Percentiles rank a stretch among this genome's conserved stretches.
phyloP scores from a whole-genome alignment of 1,140 invertebrate species.

The Macrosteles quadrilineatus region DNA sequence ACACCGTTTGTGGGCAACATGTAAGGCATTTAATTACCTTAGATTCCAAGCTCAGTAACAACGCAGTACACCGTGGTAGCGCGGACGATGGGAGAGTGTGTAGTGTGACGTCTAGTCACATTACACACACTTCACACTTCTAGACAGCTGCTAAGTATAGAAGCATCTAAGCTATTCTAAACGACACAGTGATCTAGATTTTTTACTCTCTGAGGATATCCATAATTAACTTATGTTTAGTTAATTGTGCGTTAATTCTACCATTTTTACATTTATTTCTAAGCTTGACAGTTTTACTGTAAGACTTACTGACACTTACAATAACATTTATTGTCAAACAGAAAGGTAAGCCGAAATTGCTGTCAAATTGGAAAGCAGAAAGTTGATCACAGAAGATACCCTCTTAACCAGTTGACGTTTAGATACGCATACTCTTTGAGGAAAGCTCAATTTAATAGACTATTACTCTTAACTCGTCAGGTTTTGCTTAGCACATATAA shows the following conservation, averaged over 20 bases:
- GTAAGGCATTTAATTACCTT: conserved; percentile 28
- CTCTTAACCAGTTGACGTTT: background rate
- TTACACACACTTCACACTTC: conserved; percentile 1
- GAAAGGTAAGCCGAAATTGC: background rate
- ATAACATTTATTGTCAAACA: background rate
- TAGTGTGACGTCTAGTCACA: background rate
- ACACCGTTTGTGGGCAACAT: conserved; percentile 17
- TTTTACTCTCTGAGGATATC: background rate
- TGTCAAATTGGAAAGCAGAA: background rate
- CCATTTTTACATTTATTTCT: background rate
- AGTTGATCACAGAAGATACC: background rate
- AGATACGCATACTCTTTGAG: background rate
- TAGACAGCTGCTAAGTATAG: conserved; percentile 10
- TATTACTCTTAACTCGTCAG: too few relatives aligned
- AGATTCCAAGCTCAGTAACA: conserved; percentile 25
- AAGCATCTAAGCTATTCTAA: conserved; percentile 20
- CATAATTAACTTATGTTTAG: conserved; percentile 7
- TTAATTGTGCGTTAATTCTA: conserved; percentile 23
- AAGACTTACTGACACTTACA: background rate
- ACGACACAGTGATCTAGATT: conserved; percentile 15
- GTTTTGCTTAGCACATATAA: too few relatives aligned
- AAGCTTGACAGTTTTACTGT: background rate
- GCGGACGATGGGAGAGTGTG: background rate
- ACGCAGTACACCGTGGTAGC: conserved; percentile 9
- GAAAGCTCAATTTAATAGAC: background rate